Evolutionary conservation across 2,113 vertebrate species (phyloP), one percentile per base, ranked within the genome.

Genomic region (Butorides virescens): DNA sequence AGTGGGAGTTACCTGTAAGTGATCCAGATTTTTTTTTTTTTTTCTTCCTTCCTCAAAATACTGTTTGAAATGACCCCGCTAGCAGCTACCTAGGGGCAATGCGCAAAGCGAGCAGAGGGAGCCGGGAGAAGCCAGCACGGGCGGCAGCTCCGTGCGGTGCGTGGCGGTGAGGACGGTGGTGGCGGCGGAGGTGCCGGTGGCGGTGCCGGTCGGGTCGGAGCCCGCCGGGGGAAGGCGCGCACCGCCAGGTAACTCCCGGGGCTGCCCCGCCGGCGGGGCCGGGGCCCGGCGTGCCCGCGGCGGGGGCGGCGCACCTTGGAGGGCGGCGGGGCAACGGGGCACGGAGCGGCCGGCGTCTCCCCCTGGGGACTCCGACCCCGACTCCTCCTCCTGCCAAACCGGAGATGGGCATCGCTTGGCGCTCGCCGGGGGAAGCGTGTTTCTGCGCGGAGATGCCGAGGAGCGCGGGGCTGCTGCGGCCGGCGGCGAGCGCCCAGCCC

Each of bases 1-100:
- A 99, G 99, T 96, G 99, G 99, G 97, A 99, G 99, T 98, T 99
- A 99, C 98, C 98, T 99, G 99, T 99, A 98, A 99, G 99, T 99
- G 89, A 88, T 70, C 87, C 93, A 63, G 55, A 56, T 89, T 44
- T 62, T 80, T 78, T 42, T 78, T n/a, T 58, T 52, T 62, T 16
- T 15, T 63, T n/a, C 47, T 80, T 34, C 79, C 20, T 7, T 27
- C 36, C 13, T 49, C 19, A 32, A 90, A 58, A 55, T 79, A 42
- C 59, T 68, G 21, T 91, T 86, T 79, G 88, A 70, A 84, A 68
- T 18, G 86, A 21, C 70, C 92, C 92, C 79, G 76, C 91, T 88
- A 91, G 70, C 87, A 82, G 77, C 90, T 93, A 30, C 78, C 78
- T 80, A 66, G 72, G 95, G 94, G 94, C 88, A 71, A 63, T 74